Evolutionary conservation across 1,140 invertebrate genomes (phyloP).

Genomic region (Papilio helenus): DNA sequence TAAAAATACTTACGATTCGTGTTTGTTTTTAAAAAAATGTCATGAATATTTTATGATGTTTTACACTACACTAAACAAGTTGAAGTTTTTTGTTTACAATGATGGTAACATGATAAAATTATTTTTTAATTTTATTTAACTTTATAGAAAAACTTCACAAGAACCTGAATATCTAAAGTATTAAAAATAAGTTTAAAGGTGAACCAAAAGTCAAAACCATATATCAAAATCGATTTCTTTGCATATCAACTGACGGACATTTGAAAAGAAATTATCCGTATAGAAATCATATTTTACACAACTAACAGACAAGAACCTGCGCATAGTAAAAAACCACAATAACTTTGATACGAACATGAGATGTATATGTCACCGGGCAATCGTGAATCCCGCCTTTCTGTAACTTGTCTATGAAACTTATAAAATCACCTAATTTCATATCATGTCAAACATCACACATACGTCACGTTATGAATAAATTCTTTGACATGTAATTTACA

Average conservation of each 20-base stretch:
- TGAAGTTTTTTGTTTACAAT: too few relatives aligned
- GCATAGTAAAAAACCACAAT: background rate
- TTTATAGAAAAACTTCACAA: too few relatives aligned
- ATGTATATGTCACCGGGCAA: background rate
- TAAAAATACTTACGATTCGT: background rate
- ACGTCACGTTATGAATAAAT: too few relatives aligned
- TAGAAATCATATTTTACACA: conserved; percentile 9
- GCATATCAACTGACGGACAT: conserved; percentile 6
- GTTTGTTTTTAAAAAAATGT: background rate
- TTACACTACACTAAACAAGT: background rate
- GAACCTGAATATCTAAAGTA: too few relatives aligned
- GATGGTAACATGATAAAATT: too few relatives aligned
- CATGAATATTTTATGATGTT: background rate
- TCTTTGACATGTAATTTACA: background rate
- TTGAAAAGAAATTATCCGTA: conserved; percentile 6
- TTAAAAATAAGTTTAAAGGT: background rate
- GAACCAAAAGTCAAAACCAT: conserved; percentile 14
- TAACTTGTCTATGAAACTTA: background rate
- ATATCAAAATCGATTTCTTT: conserved; percentile 25
- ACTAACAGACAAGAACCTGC: background rate
- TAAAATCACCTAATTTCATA: too few relatives aligned
- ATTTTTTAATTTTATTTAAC: too few relatives aligned
- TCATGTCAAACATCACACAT: too few relatives aligned
- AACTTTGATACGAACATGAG: background rate
- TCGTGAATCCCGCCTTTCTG: background rate